Evolutionary conservation across 2,888 invertebrate species (phyloP).

Genomic region (Drosophila monieri): DNA sequence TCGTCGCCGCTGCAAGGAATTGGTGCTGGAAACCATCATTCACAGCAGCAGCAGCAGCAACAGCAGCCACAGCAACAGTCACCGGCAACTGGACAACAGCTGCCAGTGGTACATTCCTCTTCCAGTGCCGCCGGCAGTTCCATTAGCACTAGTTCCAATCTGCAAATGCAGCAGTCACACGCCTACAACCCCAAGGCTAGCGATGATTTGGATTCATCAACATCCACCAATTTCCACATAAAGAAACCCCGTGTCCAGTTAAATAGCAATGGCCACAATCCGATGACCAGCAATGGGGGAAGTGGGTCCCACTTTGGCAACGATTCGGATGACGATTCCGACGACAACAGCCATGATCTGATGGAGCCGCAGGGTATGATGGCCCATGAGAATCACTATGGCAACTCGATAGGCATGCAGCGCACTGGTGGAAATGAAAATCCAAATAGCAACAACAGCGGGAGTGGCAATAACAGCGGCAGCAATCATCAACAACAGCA

Average conservation of each 20-base stretch:
- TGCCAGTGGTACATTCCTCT: slow-evolving; percentile 70
- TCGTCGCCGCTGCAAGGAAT: slow-evolving; percentile 79
- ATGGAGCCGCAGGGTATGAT: slow-evolving; percentile 69
- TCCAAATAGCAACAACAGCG: slow-evolving; percentile 41
- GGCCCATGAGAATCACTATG: slow-evolving; percentile 69
- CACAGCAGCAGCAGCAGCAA: slow-evolving; percentile 33
- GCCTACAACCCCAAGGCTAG: slow-evolving; percentile 57
- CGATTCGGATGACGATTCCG: slow-evolving; percentile 81
- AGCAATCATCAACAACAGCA: slow-evolving; percentile 54
- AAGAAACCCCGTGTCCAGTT: slow-evolving; percentile 82
- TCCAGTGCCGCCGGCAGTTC: slow-evolving; percentile 51
- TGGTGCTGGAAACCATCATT: slow-evolving; percentile 36
- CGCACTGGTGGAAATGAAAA: slow-evolving; percentile 46
- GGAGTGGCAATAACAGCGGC: slow-evolving; percentile 46
- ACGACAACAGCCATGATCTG: slow-evolving; percentile 76
- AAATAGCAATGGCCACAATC: slow-evolving; percentile 45
- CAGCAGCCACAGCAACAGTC: slow-evolving; percentile 43
- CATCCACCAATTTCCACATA: slow-evolving; percentile 73
- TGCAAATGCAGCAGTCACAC: slow-evolving; percentile 43
- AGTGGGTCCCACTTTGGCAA: slow-evolving; percentile 59
- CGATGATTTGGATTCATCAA: slow-evolving; percentile 74
- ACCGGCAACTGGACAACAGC: slow-evolving; percentile 43
- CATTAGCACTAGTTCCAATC: slow-evolving; percentile 27
- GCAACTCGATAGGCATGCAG: slow-evolving; percentile 50
- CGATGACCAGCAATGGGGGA: slow-evolving; percentile 53